phyloP scores from a whole-genome alignment of 2,888 invertebrate species.

The Periphyllus acericola region DNA sequence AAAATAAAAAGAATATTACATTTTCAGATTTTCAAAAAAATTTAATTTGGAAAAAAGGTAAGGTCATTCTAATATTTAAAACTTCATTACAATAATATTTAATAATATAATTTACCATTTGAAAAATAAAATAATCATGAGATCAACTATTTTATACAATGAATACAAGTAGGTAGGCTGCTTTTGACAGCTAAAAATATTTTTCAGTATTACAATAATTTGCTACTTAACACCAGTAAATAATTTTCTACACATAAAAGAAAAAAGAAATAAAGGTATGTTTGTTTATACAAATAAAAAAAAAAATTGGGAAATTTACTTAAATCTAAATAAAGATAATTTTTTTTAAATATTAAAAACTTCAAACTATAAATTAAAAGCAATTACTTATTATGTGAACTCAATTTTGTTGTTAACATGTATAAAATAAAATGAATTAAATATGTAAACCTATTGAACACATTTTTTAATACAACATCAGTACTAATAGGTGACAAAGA shows the following conservation, averaged over 20 bases:
- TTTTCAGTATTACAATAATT: slow-evolving; percentile 48
- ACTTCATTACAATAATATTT: slow-evolving; percentile 45
- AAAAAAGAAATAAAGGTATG: slow-evolving; percentile 13
- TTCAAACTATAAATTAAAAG: slow-evolving; percentile 36
- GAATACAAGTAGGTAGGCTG: slow-evolving; percentile 36
- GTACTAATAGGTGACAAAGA: slow-evolving; percentile 52
- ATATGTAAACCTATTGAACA: slow-evolving; percentile 61
- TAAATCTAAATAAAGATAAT: slow-evolving; percentile 24
- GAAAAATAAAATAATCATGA: slow-evolving; percentile 61
- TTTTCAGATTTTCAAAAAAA: neutral
- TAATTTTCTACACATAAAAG: slow-evolving; percentile 35
- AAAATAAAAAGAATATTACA: slow-evolving; percentile 1
- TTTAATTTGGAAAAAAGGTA: slow-evolving; percentile 6
- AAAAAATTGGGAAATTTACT: slow-evolving; percentile 3
- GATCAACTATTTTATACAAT: slow-evolving; percentile 62
- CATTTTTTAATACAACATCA: slow-evolving; percentile 54
- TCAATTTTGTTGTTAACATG: slow-evolving; percentile 27
- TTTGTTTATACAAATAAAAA: slow-evolving; percentile 7
- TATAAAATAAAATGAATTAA: slow-evolving; percentile 28
- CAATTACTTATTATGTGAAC: slow-evolving; percentile 33
- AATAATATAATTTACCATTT: slow-evolving; percentile 36
- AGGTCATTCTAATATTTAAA: slow-evolving; percentile 26
- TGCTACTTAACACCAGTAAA: slow-evolving; percentile 55
- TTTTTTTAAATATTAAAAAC: slow-evolving; percentile 23
- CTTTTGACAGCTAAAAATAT: slow-evolving; percentile 19